Conservation (phyloP, 1,140 invertebrate genomes). For the Dinoponera quadriceps region DNA sequence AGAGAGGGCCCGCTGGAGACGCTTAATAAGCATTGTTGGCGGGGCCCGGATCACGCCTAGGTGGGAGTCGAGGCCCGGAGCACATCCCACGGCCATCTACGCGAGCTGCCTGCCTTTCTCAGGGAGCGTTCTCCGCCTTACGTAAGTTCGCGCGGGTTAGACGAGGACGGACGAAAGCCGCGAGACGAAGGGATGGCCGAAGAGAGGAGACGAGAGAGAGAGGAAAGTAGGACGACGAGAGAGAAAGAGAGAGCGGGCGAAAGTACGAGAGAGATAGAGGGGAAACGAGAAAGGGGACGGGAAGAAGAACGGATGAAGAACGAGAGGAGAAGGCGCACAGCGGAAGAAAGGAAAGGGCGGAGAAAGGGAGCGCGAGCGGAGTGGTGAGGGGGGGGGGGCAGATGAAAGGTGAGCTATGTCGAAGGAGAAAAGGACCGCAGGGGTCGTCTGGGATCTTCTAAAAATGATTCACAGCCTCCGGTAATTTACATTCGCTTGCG, state of each 20-base stretch:
- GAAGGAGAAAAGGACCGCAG: conserved; percentile 70
- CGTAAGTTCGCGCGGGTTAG: conserved; percentile 55
- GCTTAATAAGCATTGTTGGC: conserved; percentile 82
- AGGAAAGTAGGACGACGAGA: conserved; percentile 48
- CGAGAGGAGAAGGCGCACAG: conserved; percentile 50
- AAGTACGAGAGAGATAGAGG: conserved; percentile 60
- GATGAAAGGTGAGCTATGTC: conserved; percentile 53
- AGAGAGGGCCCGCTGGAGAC: conserved; percentile 34
- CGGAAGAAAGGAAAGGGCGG: conserved; percentile 50
- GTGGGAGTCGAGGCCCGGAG: conserved; percentile 82
- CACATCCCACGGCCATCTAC: conserved; percentile 83
- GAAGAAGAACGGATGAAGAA: conserved; percentile 42
- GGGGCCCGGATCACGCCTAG: conserved; percentile 68
- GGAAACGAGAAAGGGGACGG: conserved; percentile 49
- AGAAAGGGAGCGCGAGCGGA: not conserved
- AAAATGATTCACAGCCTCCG: conserved; percentile 85
- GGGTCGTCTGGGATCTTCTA: conserved; percentile 77
- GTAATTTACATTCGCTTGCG: conserved; percentile 83
- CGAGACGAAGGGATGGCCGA: conserved; percentile 10
- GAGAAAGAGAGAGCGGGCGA: conserved; percentile 44
- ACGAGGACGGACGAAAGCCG: conserved; percentile 38
- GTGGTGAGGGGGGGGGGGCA: not conserved
- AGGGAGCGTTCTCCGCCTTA: conserved; percentile 73
- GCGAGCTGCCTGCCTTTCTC: conserved; percentile 80
- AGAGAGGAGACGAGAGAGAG: conserved; percentile 13